phyloP scores from a whole-genome alignment of 1,140 invertebrate genomes.

The Chionoecetes opilio region DNA sequence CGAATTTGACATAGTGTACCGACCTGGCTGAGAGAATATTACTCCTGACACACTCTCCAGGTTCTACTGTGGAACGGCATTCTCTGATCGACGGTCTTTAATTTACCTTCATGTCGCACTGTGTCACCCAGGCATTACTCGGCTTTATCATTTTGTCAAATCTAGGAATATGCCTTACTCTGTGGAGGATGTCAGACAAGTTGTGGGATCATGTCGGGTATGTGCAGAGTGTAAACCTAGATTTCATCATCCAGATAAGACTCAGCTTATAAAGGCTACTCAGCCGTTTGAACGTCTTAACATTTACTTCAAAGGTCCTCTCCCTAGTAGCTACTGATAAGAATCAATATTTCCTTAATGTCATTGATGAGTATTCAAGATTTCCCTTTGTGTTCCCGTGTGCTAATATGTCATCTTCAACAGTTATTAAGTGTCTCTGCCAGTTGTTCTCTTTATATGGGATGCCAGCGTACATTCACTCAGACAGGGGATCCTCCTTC shows the following conservation, averaged over 20 bases:
- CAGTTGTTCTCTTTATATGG: constrained; percentile 81
- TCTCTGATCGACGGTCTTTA: neutral
- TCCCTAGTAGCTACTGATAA: constrained; percentile 77
- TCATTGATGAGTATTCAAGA: constrained; percentile 81
- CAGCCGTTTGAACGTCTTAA: constrained; percentile 81
- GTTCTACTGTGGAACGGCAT: neutral
- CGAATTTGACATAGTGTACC: constrained; percentile 80
- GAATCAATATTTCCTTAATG: constrained; percentile 81
- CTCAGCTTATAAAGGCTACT: constrained; percentile 81
- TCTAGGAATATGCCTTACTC: no score
- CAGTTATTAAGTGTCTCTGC: constrained; percentile 38
- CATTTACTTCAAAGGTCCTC: constrained; percentile 82
- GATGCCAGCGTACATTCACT: constrained; percentile 81
- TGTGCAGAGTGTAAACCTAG: constrained; percentile 81
- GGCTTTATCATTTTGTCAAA: no score
- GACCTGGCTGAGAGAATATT: constrained; percentile 78
- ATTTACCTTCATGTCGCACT: neutral
- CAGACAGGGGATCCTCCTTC: constrained; percentile 77
- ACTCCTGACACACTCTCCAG: constrained; percentile 78
- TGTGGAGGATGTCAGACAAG: constrained; percentile 74
- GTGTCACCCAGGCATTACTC: neutral
- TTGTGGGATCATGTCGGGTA: constrained; percentile 60
- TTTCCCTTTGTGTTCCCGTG: constrained; percentile 59
- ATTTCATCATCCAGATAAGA: constrained; percentile 67
- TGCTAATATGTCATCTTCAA: constrained; percentile 17